Evolutionary conservation across 2,888 invertebrate species (phyloP).

Genomic region (Helobdella robusta): DNA sequence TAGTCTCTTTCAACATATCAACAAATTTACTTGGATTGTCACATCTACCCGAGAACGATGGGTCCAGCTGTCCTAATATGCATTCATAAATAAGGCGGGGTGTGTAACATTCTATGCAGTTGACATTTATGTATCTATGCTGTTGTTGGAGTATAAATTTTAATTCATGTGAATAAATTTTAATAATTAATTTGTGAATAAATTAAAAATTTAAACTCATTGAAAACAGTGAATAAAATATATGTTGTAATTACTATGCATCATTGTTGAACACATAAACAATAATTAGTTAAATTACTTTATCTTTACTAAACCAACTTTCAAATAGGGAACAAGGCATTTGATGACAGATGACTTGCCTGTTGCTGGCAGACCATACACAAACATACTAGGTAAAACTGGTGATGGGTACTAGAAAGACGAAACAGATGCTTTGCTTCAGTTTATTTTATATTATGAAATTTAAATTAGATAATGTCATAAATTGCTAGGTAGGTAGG

Average conservation of each 20-base stretch:
- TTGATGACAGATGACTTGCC: neutral
- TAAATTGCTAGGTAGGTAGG: no score
- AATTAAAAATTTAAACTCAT: no score
- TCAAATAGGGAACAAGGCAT: neutral
- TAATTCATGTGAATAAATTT: no score
- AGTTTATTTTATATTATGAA: no score
- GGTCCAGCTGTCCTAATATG: conserved; percentile 58
- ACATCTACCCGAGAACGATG: conserved; percentile 37
- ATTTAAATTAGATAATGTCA: no score
- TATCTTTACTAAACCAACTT: neutral
- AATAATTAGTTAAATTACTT: neutral
- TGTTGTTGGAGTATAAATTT: no score
- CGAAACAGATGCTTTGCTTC: no score
- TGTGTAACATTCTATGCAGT: conserved; percentile 73
- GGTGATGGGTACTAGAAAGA: no score
- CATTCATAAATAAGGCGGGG: conserved; percentile 67
- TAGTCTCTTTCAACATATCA: conserved; percentile 37
- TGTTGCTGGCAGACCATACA: conserved; percentile 6
- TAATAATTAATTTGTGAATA: no score
- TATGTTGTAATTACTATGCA: neutral
- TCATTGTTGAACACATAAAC: neutral
- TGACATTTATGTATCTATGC: conserved; percentile 56
- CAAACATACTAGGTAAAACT: conserved; percentile 4
- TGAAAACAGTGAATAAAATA: conserved; percentile 20
- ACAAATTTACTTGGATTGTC: conserved; percentile 48